Percentiles rank a stretch among this genome's conserved stretches.
These are phyloP conservation scores for Leptarthrus brevirostris DNA, from an alignment of 2,888 invertebrate genomes.

Conservation along the genomic window DNA sequence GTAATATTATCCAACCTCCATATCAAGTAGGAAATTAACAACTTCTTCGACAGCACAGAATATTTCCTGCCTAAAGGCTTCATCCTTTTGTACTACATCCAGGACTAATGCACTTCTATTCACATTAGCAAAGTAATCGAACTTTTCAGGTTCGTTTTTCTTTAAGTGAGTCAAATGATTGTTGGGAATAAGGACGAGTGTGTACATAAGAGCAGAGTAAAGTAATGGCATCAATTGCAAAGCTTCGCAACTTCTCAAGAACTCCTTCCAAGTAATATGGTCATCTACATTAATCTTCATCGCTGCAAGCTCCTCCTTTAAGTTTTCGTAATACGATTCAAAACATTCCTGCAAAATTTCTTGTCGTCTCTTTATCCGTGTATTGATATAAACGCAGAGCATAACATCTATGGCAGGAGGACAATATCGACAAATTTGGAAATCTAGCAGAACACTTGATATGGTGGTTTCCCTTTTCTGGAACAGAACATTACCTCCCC, in stretches of 20 bases:
- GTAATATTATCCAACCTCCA: no score
- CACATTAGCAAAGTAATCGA: constrained; percentile 64
- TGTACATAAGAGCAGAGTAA: constrained; percentile 63
- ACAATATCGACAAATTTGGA: constrained; percentile 72
- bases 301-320: constrained; percentile 63
- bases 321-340: constrained; percentile 68
- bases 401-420: constrained; percentile 72
- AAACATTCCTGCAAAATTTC: constrained; percentile 56
- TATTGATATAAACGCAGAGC: constrained; percentile 54
- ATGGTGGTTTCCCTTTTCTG: constrained; percentile 56
- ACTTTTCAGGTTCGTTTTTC: constrained; percentile 60
- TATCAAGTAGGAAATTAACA: constrained; percentile 58
- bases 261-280: constrained; percentile 65
- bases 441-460: constrained; percentile 70
- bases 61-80: constrained; percentile 57
- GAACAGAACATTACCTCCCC: constrained; percentile 61
- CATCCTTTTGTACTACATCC: constrained; percentile 56
- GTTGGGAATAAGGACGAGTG: constrained; percentile 61
- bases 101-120: constrained; percentile 59
- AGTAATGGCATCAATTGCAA: constrained; percentile 68
- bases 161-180: constrained; percentile 63
- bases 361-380: constrained; percentile 31
- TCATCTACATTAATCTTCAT: constrained; percentile 62
- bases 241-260: constrained; percentile 60
- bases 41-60: constrained; percentile 60